Evolutionary conservation across 64 coral and sea anemone species (phyloP), one percentile per base, ranked within the genome.

Genomic region (Montipora cactus): DNA sequence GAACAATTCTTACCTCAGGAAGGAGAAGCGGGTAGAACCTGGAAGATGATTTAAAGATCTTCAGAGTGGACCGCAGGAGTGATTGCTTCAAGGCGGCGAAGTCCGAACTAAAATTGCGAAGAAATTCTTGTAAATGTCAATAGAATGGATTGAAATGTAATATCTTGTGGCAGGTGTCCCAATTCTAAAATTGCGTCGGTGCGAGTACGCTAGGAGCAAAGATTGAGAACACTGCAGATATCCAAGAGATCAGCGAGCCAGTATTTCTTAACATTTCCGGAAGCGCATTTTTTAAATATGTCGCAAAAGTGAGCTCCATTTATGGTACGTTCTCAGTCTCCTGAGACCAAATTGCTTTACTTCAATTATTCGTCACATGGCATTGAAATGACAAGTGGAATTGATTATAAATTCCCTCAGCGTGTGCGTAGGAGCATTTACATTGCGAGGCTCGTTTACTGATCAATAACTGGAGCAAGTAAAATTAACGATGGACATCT

Each of bases 391-490:
- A 71, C 68, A 71, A 71, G 19, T 23, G 10, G 18, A 71, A 71
- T 71, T 71, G 19, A 67, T 11, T 18, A 37, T 37, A 37, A 37
- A 37, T 37, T 37, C 37, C 37, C 37, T 2, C 37, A 37, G 37
- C 37, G 37, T 37, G 37, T 37, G 37, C 37, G 37, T 37, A 37
- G 37, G 18, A 71, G 5, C 20, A 86, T 86, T 86, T 86, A 59
- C 82, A 86, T 72, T 86, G 6, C 64, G 66, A 10, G 82, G 44
- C 45, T 71, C 44, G 67, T 49, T 50, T 51, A 50, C 82, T 45
- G 9, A 20, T 69, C 44, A 21, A 71, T 86, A 86, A 86, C 70
- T 86, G 71, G 47, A 59, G 8, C 79, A 25, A 52, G 6, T 8
- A 80, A 25, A 10, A 44, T 53, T 28, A 20, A 55, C 19, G 22